A percentile compares a stretch with the other conserved stretches of the same genome.
Evolutionary conservation across 2,888 invertebrate genomes (phyloP).

Genomic region (Macaria liturata): DNA sequence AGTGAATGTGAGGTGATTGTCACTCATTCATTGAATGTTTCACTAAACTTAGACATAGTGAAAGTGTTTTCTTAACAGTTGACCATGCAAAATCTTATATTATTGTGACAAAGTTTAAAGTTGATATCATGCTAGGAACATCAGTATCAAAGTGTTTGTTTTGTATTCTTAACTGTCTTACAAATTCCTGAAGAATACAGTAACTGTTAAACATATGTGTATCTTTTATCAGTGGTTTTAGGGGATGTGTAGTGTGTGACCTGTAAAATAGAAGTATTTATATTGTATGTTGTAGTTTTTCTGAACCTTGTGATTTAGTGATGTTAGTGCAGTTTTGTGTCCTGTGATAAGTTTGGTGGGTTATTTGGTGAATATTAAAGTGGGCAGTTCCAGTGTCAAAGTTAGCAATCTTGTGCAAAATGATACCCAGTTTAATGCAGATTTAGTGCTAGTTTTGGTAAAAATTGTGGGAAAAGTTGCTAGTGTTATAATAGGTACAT

Average conservation of each 20-base stretch:
- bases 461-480: constrained; percentile 1
- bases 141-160: constrained; percentile 52
- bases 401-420: constrained; percentile 7
- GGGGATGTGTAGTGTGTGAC: constrained; percentile 81
- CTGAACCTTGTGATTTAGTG: constrained; percentile 69
- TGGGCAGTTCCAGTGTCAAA: constrained; percentile 20
- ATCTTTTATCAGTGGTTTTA: constrained; percentile 69
- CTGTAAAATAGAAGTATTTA: constrained; percentile 75
- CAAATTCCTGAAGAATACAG: no score
- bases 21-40: constrained; percentile 57
- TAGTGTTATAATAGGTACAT: neutral
- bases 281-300: constrained; percentile 75
- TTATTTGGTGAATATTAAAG: constrained; percentile 8
- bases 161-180: constrained; percentile 32
- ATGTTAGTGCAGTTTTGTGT: constrained; percentile 33
- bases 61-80: constrained; percentile 70
- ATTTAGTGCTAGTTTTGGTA: constrained; percentile 1
- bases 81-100: constrained; percentile 62
- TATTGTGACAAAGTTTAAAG: constrained; percentile 52
- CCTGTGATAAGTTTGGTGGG: constrained; percentile 28
- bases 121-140: constrained; percentile 55
- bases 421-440: neutral
- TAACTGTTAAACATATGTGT: constrained; percentile 52
- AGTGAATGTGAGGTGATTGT: constrained; percentile 74
- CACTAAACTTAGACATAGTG: constrained; percentile 52